Base-by-base conservation (phyloP, 2,113 vertebrate species). In the Mellivora capensis region DNA sequence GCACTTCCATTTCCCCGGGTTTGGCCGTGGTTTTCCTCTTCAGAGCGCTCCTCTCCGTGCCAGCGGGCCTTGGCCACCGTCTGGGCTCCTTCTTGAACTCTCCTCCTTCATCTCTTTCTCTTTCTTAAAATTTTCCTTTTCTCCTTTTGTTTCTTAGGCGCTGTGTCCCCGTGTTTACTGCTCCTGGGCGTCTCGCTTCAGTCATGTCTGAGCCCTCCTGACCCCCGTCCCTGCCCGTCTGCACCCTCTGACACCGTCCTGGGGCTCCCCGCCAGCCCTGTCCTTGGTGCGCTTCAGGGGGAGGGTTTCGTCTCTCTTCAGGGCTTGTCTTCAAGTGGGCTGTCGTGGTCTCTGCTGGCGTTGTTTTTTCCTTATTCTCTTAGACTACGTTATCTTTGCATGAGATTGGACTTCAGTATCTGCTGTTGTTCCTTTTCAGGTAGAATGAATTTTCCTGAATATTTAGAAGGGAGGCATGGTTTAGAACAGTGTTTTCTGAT, bases 31-130 rank as follows among this genome's bases (percentile, higher is more conserved):
- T 34, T 87, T 87, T 47, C 20, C 7, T 57, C 14, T 37, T 21
- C 9, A 0, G 17, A 6, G 23, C 29, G 44, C 49, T 29, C 62
- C 49, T 2, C n/a, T 17, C 12, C 2, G 27, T 17, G 4, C 1
- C 42, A 13, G 10, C 31, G 31, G 31, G 3, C 39, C 44, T 76
- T 31, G 64, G 15, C 39, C 72, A 29, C 77, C 52, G 6, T 18
- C 23, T 44, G 0, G 67, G 64, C 37, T 64, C 0, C 39, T 64
- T 4, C 52, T 96, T 59, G 44, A 42, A 61, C 10, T 39, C 31
- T 61, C 62, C 52, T 64, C 44, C 44, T 77, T 67, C 18, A 39
- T 27, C 93, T 90, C 29, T 6, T 90, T 91, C 89, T 59, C 27
- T 37, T 39, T n/a, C 62, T 79, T 62, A 71, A 52, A 23, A 9